A percentile compares a stretch with the other conserved stretches of the same genome.
Conservation (phyloP, 2,113 vertebrate species). For the Eonycteris spelaea region DNA sequence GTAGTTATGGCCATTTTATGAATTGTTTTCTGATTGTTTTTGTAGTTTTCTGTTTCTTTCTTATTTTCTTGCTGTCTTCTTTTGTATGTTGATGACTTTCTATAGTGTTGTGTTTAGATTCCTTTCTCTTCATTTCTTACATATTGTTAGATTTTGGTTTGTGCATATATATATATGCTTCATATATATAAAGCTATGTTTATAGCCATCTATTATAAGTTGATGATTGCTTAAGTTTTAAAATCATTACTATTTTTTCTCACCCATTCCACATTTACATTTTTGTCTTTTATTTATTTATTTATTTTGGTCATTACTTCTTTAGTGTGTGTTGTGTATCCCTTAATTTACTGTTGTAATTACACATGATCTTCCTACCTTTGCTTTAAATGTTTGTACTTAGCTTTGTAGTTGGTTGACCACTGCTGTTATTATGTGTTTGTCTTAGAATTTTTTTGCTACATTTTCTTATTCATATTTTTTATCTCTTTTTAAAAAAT, state of each 20-base stretch:
- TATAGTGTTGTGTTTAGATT: not conserved
- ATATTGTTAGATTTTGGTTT: not conserved
- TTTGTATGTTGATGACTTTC: not conserved
- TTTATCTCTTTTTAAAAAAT: not conserved
- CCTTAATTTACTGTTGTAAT: not conserved
- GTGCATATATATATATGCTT: not conserved
- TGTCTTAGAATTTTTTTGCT: not conserved
- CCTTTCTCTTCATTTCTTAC: not conserved
- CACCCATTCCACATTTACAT: not conserved
- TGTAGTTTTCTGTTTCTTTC: not conserved
- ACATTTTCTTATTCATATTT: not conserved
- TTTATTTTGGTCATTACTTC: not conserved
- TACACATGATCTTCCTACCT: not conserved
- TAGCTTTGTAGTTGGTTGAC: not conserved
- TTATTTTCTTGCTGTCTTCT: not conserved
- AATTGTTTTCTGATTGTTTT: not conserved
- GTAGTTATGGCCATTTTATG: not conserved
- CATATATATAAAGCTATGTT: not conserved
- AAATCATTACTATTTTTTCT: not conserved
- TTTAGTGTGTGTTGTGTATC: not conserved
- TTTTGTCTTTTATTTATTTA: not conserved
- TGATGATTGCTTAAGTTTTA: not conserved
- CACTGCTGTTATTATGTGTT: not conserved
- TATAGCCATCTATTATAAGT: not conserved
- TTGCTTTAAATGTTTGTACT: not conserved